A percentile compares a stretch with the other conserved stretches of the same genome.
phyloP scores from a whole-genome alignment of 2,888 invertebrate species.

The Junonia oenone region DNA sequence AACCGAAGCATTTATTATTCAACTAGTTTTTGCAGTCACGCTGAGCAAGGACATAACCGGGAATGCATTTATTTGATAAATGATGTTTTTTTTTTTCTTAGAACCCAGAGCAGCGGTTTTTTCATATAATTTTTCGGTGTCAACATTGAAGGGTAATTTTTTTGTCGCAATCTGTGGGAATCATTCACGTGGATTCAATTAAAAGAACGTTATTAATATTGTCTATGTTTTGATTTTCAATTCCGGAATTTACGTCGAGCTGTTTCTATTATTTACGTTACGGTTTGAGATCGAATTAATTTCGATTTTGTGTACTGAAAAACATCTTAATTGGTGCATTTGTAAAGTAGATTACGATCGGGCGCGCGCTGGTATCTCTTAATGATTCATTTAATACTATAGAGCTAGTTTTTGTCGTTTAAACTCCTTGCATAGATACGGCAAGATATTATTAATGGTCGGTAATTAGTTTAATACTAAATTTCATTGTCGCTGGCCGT shows the following conservation, averaged over 20 bases:
- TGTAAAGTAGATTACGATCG: constrained; percentile 38
- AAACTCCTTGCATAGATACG: constrained; percentile 42
- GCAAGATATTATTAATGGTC: constrained; percentile 37
- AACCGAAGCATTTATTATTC: constrained; percentile 71
- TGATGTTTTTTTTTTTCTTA: constrained; percentile 63
- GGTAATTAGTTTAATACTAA: constrained; percentile 59
- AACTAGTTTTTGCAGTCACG: constrained; percentile 76
- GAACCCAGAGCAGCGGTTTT: constrained; percentile 40
- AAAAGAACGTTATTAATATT: constrained; percentile 34
- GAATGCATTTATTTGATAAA: constrained; percentile 77
- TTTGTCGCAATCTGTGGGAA: constrained; percentile 47
- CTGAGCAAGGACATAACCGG: constrained; percentile 72
- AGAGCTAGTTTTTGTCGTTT: constrained; percentile 29
- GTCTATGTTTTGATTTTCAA: constrained; percentile 16
- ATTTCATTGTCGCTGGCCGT: constrained; percentile 62
- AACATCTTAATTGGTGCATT: constrained; percentile 36
- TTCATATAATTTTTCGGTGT: constrained; percentile 61
- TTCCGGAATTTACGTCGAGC: constrained; percentile 45
- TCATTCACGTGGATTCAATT: constrained; percentile 54
- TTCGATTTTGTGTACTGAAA: constrained; percentile 3
- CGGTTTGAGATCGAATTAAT: constrained; percentile 28
- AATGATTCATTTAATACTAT: constrained; percentile 42
- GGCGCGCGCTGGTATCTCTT: constrained; percentile 41
- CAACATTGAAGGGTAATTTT: constrained; percentile 48
- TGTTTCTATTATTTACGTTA: constrained; percentile 37